Evolutionary conservation across 2,113 vertebrate genomes (phyloP), one percentile per base, ranked within the genome.

Genomic region (Sminthopsis crassicaudata): DNA sequence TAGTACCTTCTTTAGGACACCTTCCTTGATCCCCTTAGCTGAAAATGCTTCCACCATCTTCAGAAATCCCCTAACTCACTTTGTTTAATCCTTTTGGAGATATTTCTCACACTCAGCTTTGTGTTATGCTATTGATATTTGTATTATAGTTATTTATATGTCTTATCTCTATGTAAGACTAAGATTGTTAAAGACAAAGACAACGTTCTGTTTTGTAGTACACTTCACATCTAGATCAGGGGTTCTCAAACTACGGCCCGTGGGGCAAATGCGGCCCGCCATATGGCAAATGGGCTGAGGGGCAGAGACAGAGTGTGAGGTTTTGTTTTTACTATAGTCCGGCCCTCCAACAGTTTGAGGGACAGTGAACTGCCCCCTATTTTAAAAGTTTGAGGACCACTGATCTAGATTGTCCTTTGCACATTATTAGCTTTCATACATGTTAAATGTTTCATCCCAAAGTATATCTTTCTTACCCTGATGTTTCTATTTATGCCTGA

Each of bases 391-490:
- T n/a, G n/a, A n/a, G n/a, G n/a, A n/a, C n/a, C n/a, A n/a, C n/a
- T n/a, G n/a, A 23, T 9, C 67, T 42, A 67, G 30, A 67, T 67
- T 10, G 0, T 76, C 60, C 30, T 76, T 76, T n/a, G 36, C 14
- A 36, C 14, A 76, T n/a, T 36, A 76, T 30, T 76, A 14, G 60
- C 60, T 76, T 16, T 76, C 36, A 76, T 7, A 36, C 16, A n/a
- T 36, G 3, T 27, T 16, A 76, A 76, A 98, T 99, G 53, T 98
- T 98, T 96, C 99, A 99, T 95, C 99, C 99, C 92, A 89, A 51
- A 0, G 98, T 97, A 97, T 90, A 97, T 98, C 97, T 52, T 24
- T 4, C 93, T 5, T 46, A 2, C 6, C 46, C 36, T 90, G 46
- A 9, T 88, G 24, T 67, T 97, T 57, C 94, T 94, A 19, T 8